Evolutionary conservation across 1,140 invertebrate genomes (phyloP).

Genomic region (Neoseiulus cucumeris): DNA sequence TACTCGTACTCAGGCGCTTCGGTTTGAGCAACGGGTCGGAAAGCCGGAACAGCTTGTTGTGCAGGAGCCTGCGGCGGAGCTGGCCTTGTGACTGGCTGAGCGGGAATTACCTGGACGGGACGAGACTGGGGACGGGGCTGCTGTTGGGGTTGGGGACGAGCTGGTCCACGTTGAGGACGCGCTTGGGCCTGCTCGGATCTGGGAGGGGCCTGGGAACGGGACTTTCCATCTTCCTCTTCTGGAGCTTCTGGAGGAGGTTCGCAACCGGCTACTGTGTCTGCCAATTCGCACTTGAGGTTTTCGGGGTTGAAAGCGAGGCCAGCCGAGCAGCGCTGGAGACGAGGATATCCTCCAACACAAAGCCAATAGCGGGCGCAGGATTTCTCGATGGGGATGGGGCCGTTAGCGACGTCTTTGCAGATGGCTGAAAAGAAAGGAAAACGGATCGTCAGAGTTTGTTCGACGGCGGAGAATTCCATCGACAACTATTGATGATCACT

Average conservation of each 20-base stretch:
- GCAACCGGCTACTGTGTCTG: conserved; percentile 21
- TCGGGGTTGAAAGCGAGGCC: conserved; percentile 70
- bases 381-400: conserved; percentile 52
- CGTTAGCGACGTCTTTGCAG: conserved; percentile 67
- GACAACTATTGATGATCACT: no score
- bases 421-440: conserved; percentile 39
- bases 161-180: not conserved
- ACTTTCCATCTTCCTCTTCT: not conserved
- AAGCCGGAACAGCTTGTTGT: not conserved
- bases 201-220: not conserved
- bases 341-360: conserved; percentile 73
- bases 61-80: not conserved
- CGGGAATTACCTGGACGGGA: not conserved
- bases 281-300: conserved; percentile 46
- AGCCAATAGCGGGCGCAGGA: conserved; percentile 83
- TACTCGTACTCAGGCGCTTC: conserved; percentile 1
- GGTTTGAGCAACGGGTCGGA: not conserved
- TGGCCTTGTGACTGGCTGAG: not conserved
- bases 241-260: not conserved
- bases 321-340: conserved; percentile 65
- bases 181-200: not conserved
- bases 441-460: no score
- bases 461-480: conserved; percentile 18
- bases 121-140: not conserved
- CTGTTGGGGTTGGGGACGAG: not conserved